Percentiles rank a stretch among this genome's conserved stretches.
phyloP scores from a whole-genome alignment of 2,113 vertebrate genomes.

The Cervus canadensis region DNA sequence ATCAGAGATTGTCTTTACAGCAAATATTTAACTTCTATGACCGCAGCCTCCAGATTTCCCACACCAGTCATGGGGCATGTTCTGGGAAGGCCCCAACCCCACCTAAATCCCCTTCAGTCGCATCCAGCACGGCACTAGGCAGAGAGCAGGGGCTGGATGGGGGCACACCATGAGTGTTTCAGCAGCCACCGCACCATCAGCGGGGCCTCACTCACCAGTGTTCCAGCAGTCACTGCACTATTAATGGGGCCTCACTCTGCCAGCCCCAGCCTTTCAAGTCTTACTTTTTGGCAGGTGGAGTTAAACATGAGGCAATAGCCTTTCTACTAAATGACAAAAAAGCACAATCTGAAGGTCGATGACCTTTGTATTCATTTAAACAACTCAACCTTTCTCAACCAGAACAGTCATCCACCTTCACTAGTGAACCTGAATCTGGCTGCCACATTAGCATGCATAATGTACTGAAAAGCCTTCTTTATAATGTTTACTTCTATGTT shows the following conservation, averaged over 20 bases:
- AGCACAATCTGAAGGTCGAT: conserved; percentile 19
- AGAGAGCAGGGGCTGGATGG: not conserved
- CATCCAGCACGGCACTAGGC: not conserved
- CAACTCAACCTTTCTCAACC: conserved; percentile 56
- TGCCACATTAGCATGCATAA: conserved; percentile 75
- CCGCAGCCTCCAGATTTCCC: not conserved
- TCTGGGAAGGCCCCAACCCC: not conserved
- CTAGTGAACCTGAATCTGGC: conserved; percentile 26
- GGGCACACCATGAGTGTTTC: not conserved
- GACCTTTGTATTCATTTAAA: conserved; percentile 70
- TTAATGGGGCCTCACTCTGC: not conserved
- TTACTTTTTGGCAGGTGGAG: conserved; percentile 38
- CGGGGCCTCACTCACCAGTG: not conserved
- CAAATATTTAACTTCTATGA: not conserved
- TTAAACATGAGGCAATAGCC: not conserved
- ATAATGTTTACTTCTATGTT: conserved; percentile 75
- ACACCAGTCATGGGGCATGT: not conserved
- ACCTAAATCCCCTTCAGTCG: not conserved
- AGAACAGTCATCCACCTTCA: conserved; percentile 40
- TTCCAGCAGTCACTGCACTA: not conserved
- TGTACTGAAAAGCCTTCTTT: conserved; percentile 58
- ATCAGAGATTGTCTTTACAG: not conserved
- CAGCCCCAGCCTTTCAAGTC: not conserved
- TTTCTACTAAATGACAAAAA: conserved; percentile 45
- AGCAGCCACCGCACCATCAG: not conserved